Base-by-base conservation (phyloP, 2,888 invertebrate genomes). In the Ommatoiulus sabulosus region DNA sequence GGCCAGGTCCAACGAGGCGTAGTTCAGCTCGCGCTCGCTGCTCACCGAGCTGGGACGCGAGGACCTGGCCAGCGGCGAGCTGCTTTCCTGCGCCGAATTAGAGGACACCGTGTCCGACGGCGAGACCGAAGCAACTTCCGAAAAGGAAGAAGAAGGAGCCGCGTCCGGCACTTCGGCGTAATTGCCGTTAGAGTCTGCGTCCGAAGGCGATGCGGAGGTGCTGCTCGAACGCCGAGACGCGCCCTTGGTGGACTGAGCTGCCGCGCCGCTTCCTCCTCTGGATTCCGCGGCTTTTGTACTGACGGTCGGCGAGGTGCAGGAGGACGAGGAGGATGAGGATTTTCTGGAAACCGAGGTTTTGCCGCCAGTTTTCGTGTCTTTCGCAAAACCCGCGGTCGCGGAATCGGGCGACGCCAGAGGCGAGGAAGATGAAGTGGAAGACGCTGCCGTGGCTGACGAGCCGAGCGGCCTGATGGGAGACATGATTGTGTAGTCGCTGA, bases 1-100 rank as follows among this genome's bases (percentile, higher is more conserved):
- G 35, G 35, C 87, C 43, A 93, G 90, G 89, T 93, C 93, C 44
- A 92, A 89, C 5, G 92, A 91, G 12, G 92, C 92, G 90, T 93
- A 93, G 89, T 92, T 92, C 89, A 96, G 92, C 90, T 94, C 94
- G 88, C 93, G 92, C 90, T 93, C 93, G n/a, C 92, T 91, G 89
- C 92, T 92, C 24, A 92, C 92, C 2, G 92, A 92, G 44, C 90
- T 87, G 43, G 90, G 89, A 4, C 90, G 89, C 48, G 90, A 90
- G 17, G 87, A 57, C 15, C 88, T 2, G 12, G 24, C 17, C 24
- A n/a, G 48, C 48, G 48, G 8, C 48, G 48, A 48, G 48, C 2
- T 4, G n/a, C 63, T 4, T 12, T 63, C 63, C n/a, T 20, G 63
- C 63, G 63, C 20, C 63, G 52, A 52, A 52, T 12, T 7, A 5